A percentile compares a stretch with the other conserved stretches of the same genome.
These are phyloP conservation scores for Huso huso DNA, from an alignment of 2,797 vertebrate genomes.

Conservation along the genomic window DNA sequence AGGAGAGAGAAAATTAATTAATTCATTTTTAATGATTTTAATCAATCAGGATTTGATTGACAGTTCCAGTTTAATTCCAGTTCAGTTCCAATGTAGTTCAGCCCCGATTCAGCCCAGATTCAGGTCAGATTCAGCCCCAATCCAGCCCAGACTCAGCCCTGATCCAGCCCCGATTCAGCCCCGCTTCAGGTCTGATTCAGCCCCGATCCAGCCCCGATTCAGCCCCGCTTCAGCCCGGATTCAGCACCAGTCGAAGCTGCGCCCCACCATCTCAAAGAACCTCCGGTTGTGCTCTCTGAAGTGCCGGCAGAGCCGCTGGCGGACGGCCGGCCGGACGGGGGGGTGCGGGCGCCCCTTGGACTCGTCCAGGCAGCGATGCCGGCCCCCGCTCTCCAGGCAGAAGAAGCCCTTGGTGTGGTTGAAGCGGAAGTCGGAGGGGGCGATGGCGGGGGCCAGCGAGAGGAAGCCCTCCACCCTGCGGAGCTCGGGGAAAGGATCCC, in stretches of 20 bases:
- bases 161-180: conserved; percentile 37
- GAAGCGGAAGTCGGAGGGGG: conserved; percentile 67
- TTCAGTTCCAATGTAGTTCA: too few relatives aligned
- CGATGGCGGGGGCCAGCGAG: conserved; percentile 53
- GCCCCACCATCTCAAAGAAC: conserved; percentile 69
- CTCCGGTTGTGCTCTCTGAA: conserved; percentile 58
- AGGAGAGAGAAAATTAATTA: too few relatives aligned
- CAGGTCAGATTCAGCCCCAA: too few relatives aligned
- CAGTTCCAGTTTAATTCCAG: too few relatives aligned
- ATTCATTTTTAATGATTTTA: too few relatives aligned
- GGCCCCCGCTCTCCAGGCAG: conserved; percentile 61
- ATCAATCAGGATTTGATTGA: too few relatives aligned
- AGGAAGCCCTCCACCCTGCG: conserved; percentile 62
- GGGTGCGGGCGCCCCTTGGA: conserved; percentile 72
- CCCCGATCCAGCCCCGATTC: too few relatives aligned
- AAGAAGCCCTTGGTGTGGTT: conserved; percentile 75
- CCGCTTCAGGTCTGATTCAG: too few relatives aligned
- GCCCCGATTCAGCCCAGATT: too few relatives aligned
- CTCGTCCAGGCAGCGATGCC: conserved; percentile 68
- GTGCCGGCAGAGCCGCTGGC: conserved; percentile 62
- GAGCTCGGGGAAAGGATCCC: conserved; percentile 65
- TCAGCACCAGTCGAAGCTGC: conserved; percentile 71
- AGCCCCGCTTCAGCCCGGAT: background rate
- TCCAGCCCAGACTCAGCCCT: too few relatives aligned
- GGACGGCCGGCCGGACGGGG: conserved; percentile 46